These are phyloP conservation scores for Poeciliopsis infans DNA, from an alignment of 2,797 vertebrate genomes.

Conservation along the genomic window DNA sequence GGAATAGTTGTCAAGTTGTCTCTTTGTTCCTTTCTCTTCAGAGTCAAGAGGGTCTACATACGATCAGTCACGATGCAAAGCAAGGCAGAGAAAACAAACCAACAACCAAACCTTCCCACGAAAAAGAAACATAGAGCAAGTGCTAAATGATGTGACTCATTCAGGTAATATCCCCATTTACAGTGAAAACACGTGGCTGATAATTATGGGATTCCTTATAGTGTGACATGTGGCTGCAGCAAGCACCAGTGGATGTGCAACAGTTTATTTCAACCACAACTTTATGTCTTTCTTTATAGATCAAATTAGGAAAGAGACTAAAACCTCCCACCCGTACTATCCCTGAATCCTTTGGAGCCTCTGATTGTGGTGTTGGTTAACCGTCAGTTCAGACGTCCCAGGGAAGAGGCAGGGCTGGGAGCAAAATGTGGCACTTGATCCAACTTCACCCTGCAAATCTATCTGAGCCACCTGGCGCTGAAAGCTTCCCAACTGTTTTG, in stretches of 20 bases:
- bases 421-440: conserved; percentile 62
- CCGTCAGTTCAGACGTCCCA: conserved; percentile 68
- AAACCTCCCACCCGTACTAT: conserved; percentile 3
- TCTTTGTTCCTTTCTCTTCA: conserved; percentile 23
- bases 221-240: conserved; percentile 21
- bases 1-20: conserved; percentile 22
- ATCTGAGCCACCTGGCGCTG: conserved; percentile 35
- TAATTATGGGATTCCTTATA: conserved; percentile 29
- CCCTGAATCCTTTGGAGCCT: conserved; percentile 19
- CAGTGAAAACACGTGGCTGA: conserved; percentile 41
- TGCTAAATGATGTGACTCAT: conserved; percentile 38
- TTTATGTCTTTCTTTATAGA: conserved; percentile 12
- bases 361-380: conserved; percentile 57
- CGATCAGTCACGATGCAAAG: conserved; percentile 41
- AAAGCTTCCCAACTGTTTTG: background rate
- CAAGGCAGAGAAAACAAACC: conserved; percentile 18
- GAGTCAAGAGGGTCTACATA: conserved; percentile 35
- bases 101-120: conserved; percentile 37
- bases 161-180: conserved; percentile 49
- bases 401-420: conserved; percentile 55
- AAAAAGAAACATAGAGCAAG: conserved; percentile 39
- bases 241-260: background rate
- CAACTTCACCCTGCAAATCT: conserved; percentile 41
- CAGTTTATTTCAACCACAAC: conserved; percentile 9
- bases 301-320: background rate